These are phyloP conservation scores for Chionoecetes opilio DNA, from an alignment of 1,140 invertebrate genomes.

Conservation along the genomic window DNA sequence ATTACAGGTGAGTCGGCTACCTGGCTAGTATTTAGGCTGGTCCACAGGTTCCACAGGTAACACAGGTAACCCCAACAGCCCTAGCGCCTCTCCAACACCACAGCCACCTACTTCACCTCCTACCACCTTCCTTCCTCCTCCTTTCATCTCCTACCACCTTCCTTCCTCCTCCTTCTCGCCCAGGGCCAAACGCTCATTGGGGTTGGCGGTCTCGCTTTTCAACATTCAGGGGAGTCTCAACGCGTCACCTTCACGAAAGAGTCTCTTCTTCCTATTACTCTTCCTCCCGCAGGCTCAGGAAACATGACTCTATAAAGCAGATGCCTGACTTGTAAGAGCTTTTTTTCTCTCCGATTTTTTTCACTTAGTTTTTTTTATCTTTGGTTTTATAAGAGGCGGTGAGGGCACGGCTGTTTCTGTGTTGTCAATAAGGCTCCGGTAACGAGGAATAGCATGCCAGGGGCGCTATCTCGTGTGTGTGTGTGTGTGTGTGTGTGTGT, in stretches of 20 bases:
- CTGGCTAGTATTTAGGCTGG: slow-evolving; percentile 7
- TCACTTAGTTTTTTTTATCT: too few relatives aligned
- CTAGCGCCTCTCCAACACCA: neutral
- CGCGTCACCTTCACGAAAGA: neutral
- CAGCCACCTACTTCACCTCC: slow-evolving; percentile 9
- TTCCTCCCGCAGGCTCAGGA: neutral
- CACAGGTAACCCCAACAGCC: neutral
- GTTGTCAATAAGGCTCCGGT: too few relatives aligned
- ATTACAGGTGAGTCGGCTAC: slow-evolving; percentile 2
- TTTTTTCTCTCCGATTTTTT: too few relatives aligned
- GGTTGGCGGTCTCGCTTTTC: neutral
- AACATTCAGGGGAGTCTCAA: neutral
- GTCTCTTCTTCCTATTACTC: neutral
- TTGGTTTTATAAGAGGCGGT: too few relatives aligned
- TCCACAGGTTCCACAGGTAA: too few relatives aligned
- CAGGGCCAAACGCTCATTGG: neutral
- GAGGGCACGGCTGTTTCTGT: too few relatives aligned
- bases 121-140: too few relatives aligned
- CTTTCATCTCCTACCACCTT: too few relatives aligned
- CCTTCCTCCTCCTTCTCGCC: neutral
- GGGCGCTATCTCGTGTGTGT: neutral
- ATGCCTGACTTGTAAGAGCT: neutral
- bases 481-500: neutral
- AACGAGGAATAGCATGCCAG: too few relatives aligned
- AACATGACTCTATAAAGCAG: neutral